Conservation (phyloP, 2,888 invertebrate species). For the Magallana nippona region DNA sequence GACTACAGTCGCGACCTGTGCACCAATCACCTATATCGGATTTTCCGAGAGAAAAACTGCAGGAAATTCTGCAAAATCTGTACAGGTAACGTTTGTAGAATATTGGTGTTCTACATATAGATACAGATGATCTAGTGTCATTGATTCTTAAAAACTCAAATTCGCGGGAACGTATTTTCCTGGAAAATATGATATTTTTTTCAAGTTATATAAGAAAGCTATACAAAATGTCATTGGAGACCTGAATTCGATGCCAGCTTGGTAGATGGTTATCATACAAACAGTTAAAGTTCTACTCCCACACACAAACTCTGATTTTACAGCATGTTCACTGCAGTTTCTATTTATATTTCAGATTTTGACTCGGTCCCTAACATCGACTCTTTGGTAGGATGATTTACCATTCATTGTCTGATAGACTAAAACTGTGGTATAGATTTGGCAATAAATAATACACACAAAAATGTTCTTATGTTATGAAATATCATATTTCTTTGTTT, state of each 20-base stretch:
- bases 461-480: no score
- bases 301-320: neutral
- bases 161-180: no score
- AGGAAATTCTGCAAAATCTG: conserved; percentile 61
- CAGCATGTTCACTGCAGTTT: neutral
- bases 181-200: no score
- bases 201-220: no score
- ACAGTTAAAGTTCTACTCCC: neutral
- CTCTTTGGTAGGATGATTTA: conserved; percentile 1
- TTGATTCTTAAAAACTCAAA: no score
- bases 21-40: conserved; percentile 53
- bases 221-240: no score
- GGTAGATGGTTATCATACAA: neutral
- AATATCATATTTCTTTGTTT: no score
- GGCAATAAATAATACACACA: neutral
- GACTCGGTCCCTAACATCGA: conserved; percentile 5
- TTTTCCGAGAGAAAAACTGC: conserved; percentile 65
- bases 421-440: neutral
- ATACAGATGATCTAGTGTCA: no score
- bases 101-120: no score
- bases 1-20: conserved; percentile 57
- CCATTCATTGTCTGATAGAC: neutral
- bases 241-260: no score
- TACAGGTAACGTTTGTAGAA: conserved; percentile 32
- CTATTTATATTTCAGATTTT: neutral